A percentile compares a stretch with the other conserved stretches of the same genome.
These are phyloP conservation scores for Diarsia rubi DNA, from an alignment of 2,888 invertebrate genomes.

Conservation along the genomic window DNA sequence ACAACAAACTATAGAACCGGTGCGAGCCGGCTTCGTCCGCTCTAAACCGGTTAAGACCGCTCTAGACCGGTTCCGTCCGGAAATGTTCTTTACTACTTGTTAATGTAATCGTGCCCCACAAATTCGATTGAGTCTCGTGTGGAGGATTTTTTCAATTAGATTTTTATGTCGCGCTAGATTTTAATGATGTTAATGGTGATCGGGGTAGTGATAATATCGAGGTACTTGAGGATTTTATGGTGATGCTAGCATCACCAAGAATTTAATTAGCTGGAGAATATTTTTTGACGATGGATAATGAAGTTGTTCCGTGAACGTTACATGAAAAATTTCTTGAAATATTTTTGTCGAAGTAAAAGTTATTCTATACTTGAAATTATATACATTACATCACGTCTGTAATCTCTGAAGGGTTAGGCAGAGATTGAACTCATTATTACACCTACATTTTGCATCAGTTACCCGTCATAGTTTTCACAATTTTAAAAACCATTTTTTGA, in stretches of 20 bases:
- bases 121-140: constrained; percentile 77
- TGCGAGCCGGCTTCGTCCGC: constrained; percentile 73
- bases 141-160: constrained; percentile 59
- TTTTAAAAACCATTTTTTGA: not conserved
- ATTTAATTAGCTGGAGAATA: not conserved
- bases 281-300: constrained; percentile 9
- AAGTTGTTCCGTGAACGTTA: not conserved
- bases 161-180: constrained; percentile 51
- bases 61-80: constrained; percentile 76
- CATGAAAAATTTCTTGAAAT: not conserved
- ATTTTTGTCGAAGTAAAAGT: not conserved
- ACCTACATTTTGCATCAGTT: no score
- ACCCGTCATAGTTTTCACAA: not conserved
- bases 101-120: constrained; percentile 86
- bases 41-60: constrained; percentile 84
- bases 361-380: not conserved
- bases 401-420: no score
- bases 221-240: constrained; percentile 32
- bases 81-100: constrained; percentile 81
- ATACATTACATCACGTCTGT: no score
- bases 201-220: constrained; percentile 49
- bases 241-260: constrained; percentile 4
- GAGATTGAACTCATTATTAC: no score
- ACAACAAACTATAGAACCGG: constrained; percentile 75
- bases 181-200: constrained; percentile 63